Conservation (phyloP, 1,140 invertebrate genomes). For the Drosophila erecta region DNA sequence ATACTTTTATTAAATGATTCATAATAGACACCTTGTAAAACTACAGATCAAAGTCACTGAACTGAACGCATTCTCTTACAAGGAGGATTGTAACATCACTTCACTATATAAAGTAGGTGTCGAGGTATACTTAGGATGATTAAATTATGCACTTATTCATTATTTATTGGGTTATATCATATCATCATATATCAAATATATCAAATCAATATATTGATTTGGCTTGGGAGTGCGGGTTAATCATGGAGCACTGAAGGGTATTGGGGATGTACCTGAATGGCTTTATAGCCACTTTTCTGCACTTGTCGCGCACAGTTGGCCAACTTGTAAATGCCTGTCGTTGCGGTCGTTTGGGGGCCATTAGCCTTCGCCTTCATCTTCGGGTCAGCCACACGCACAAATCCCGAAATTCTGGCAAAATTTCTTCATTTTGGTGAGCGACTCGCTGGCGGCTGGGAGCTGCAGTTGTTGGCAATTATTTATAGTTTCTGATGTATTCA, state of each 20-base stretch:
- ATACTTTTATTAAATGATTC: neutral
- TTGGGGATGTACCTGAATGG: slow-evolving; percentile 1
- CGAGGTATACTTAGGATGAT: too few species aligned
- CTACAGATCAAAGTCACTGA: too few species aligned
- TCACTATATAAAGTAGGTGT: too few species aligned
- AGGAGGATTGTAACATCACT: too few species aligned
- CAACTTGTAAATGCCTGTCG: slow-evolving; percentile 63
- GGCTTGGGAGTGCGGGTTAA: neutral
- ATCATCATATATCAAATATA: too few species aligned
- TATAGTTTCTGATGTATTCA: slow-evolving; percentile 83
- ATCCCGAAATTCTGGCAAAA: slow-evolving; percentile 80
- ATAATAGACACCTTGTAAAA: too few species aligned
- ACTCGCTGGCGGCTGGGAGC: slow-evolving; percentile 60
- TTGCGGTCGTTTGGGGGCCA: slow-evolving; percentile 59
- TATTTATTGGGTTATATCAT: too few species aligned
- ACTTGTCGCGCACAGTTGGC: slow-evolving; percentile 71
- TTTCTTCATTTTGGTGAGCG: slow-evolving; percentile 69
- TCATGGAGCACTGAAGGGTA: neutral
- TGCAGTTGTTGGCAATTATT: slow-evolving; percentile 80
- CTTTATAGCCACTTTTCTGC: slow-evolving; percentile 48
- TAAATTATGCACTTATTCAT: too few species aligned
- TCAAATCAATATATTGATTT: too few species aligned
- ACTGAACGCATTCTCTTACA: too few species aligned
- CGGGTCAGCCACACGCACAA: slow-evolving; percentile 52
- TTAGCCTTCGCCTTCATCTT: slow-evolving; percentile 69